Evolutionary conservation across 2,113 vertebrate genomes (phyloP).

Genomic region (Noturus placidus): DNA sequence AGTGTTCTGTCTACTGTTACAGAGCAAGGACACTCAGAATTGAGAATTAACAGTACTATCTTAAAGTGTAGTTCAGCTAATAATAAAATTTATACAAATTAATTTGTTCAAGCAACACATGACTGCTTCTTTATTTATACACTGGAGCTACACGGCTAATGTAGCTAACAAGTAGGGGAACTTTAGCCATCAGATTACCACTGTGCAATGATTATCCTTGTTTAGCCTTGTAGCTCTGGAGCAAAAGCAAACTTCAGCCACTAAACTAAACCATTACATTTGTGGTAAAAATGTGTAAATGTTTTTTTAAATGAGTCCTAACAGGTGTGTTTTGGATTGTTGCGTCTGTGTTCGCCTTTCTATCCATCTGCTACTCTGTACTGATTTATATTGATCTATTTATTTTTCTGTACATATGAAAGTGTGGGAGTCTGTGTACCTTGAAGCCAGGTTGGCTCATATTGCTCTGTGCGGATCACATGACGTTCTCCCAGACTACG

Average conservation of each 20-base stretch:
- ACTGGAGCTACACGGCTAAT: not conserved
- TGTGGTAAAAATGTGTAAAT: not conserved
- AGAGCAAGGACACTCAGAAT: too few species aligned
- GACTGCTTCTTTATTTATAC: not conserved
- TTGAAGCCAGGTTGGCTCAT: slow-evolving; percentile 79
- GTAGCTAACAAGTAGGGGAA: not conserved
- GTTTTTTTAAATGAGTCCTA: not conserved
- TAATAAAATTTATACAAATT: not conserved
- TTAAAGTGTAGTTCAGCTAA: not conserved
- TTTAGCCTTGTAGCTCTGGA: not conserved
- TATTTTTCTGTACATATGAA: not conserved
- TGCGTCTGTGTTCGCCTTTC: slow-evolving; percentile 3
- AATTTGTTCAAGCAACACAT: not conserved
- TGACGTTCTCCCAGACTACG: slow-evolving; percentile 75
- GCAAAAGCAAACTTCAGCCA: not conserved
- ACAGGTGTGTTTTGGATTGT: not conserved
- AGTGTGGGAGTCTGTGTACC: slow-evolving; percentile 58
- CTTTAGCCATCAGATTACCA: too few species aligned
- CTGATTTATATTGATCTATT: not conserved
- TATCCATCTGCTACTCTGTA: not conserved
- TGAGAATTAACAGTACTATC: not conserved
- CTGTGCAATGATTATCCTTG: not conserved
- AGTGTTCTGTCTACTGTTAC: not conserved
- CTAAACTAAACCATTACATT: not conserved
- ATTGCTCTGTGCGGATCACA: slow-evolving; percentile 78